Evolutionary conservation across 1,140 invertebrate genomes (phyloP).

Genomic region (Sitobion miscanthi): DNA sequence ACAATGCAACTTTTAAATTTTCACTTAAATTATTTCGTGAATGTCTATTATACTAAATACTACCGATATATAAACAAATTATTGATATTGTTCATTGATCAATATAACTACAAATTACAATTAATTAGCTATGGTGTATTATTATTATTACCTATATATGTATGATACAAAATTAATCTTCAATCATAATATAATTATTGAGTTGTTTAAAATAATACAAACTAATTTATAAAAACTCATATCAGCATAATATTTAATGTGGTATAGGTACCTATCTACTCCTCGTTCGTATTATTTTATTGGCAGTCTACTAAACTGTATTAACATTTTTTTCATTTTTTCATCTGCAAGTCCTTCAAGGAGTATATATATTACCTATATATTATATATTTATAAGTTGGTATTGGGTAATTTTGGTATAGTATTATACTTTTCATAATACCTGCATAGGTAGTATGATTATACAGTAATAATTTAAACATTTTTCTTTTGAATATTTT

Average conservation of each 20-base stretch:
- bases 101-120: not conserved
- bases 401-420: not conserved
- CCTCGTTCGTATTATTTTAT: not conserved
- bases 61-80: not conserved
- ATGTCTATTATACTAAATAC: not conserved
- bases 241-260: not conserved
- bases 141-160: not conserved
- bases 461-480: not conserved
- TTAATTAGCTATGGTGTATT: not conserved
- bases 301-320: not conserved
- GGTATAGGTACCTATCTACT: too few species aligned
- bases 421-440: not conserved
- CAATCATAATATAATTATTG: not conserved
- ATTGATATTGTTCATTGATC: not conserved
- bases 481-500: not conserved
- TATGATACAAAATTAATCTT: not conserved
- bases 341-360: not conserved
- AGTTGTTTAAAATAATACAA: not conserved
- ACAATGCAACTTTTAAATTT: not conserved
- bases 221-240: not conserved
- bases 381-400: not conserved
- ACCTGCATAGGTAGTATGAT: not conserved
- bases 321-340: not conserved
- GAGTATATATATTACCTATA: not conserved
- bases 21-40: not conserved